Conservation (phyloP, 2,888 invertebrate genomes). For the Rotaria magnacalcarata region DNA sequence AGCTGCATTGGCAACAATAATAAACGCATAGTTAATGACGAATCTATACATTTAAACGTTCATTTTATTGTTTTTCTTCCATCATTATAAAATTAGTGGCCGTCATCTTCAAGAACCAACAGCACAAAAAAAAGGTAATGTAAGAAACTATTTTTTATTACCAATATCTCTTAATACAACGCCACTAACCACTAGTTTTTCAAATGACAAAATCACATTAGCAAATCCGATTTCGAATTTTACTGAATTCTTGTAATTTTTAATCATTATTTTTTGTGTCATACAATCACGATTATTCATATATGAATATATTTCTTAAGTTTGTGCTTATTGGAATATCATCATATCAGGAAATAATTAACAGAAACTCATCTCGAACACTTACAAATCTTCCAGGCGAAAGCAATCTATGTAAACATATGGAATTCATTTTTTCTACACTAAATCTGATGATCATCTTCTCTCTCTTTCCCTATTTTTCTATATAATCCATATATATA, state of each 20-base stretch:
- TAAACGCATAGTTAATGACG: neutral
- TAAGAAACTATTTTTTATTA: neutral
- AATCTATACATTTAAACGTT: neutral
- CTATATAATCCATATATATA: too few species aligned
- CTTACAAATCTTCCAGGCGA: neutral
- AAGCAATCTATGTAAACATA: neutral
- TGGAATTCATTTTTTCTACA: neutral
- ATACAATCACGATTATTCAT: neutral
- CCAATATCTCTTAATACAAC: neutral
- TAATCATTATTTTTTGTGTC: neutral
- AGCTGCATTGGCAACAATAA: neutral
- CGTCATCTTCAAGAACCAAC: too few species aligned
- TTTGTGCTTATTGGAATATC: neutral
- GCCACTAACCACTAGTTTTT: neutral
- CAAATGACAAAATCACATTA: neutral
- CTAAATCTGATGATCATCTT: neutral
- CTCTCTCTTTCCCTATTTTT: too few species aligned
- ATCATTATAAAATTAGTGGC: too few species aligned
- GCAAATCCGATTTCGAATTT: neutral
- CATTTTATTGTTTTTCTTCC: neutral
- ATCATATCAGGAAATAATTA: neutral
- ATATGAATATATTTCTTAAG: neutral
- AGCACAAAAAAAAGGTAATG: neutral
- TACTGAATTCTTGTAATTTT: neutral
- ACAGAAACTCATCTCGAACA: neutral